These are phyloP conservation scores for Plagodis dolabraria DNA, from an alignment of 2,888 invertebrate species.

Conservation along the genomic window DNA sequence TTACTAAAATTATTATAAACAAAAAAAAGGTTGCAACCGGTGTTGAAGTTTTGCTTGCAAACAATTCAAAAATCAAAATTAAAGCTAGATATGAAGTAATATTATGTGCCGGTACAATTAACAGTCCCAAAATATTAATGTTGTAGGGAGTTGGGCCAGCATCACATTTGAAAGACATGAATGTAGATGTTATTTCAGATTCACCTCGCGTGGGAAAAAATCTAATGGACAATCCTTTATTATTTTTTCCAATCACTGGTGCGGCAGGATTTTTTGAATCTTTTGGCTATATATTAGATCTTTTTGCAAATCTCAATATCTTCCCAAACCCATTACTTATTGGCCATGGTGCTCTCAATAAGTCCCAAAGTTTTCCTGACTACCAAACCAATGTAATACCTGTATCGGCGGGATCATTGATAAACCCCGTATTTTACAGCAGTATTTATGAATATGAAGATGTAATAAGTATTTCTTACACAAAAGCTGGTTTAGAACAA, in stretches of 20 bases:
- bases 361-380: slow-evolving; percentile 46
- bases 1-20: slow-evolving; percentile 27
- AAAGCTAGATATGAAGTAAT: slow-evolving; percentile 59
- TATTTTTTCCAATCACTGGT: slow-evolving; percentile 36
- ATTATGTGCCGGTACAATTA: slow-evolving; percentile 63
- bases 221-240: slow-evolving; percentile 28
- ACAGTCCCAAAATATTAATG: slow-evolving; percentile 68
- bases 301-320: slow-evolving; percentile 32
- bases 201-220: slow-evolving; percentile 63
- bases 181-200: slow-evolving; percentile 55
- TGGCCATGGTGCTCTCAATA: slow-evolving; percentile 49
- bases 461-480: slow-evolving; percentile 39
- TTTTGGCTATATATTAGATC: slow-evolving; percentile 38
- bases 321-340: slow-evolving; percentile 47
- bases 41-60: slow-evolving; percentile 13
- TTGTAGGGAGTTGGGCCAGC: slow-evolving; percentile 70
- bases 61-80: slow-evolving; percentile 1
- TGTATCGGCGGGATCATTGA: slow-evolving; percentile 39
- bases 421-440: slow-evolving; percentile 41
- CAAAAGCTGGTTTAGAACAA: slow-evolving; percentile 34
- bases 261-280: slow-evolving; percentile 31
- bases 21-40: slow-evolving; percentile 28
- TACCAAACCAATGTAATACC: slow-evolving; percentile 49
- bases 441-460: slow-evolving; percentile 32
- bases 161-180: slow-evolving; percentile 47